Evolutionary conservation across 2,888 invertebrate species (phyloP), one percentile per base, ranked within the genome.

Genomic region (Agrochola lota): DNA sequence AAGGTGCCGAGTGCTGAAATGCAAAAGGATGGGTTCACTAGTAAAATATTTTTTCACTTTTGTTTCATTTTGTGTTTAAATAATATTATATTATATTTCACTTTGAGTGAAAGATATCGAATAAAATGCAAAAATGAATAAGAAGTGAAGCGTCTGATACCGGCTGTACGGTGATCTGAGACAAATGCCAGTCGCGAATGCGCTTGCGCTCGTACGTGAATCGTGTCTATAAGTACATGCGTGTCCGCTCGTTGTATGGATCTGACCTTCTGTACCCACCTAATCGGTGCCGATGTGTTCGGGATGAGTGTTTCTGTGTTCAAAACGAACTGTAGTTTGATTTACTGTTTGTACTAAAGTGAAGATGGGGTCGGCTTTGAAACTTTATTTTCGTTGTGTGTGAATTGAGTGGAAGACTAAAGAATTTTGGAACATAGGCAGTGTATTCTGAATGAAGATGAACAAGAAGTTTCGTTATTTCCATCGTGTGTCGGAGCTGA

Each of bases 271-370:
- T 78, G 46, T 7, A 26, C 0, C 0, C 2, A 23, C 26, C 6
- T 46, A 17, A n/a, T n/a, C n/a, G 35, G 26, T 59, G 26, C 17
- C 40, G 26, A 49, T 60, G 17, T 4, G 15, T 17, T 49, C 15
- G 12, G 26, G n/a, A 23, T 71, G 74, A 60, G 57, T 30, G 43
- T 69, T n/a, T 62, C 35, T 60, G 59, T 40, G 49, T 30, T 71
- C 64, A 59, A 52, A 80, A 59, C 46, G 30, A 46, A 74, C 55
- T 49, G 62, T 55, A 49, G 69, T 70, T 78, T 78, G 35, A 72
- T 83, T 69, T 72, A 66, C 57, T 55, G 55, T 49, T 52, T 40
- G 55, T 20, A 55, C 26, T 81, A 6, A 67, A 46, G 23, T 74
- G 7, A 74, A 35, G 15, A 67, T 46, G 2, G 2, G 17, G 11